Evolutionary conservation across 2,113 vertebrate genomes (phyloP).

Genomic region (human): DNA sequence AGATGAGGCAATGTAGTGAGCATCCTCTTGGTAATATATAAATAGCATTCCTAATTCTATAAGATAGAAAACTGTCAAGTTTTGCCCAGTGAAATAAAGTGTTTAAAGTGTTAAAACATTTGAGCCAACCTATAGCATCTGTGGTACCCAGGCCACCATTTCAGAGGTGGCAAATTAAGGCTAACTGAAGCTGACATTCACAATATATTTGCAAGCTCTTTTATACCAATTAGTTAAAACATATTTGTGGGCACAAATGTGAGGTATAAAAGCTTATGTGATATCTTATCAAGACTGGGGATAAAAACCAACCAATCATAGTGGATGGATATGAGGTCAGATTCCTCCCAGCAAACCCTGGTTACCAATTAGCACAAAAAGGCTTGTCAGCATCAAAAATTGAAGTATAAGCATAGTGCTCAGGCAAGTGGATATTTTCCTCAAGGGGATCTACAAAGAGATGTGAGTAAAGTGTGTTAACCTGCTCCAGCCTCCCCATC

Average conservation of each 20-base stretch:
- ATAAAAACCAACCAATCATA: background rate
- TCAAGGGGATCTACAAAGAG: background rate
- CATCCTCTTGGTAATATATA: background rate
- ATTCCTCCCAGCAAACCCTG: background rate
- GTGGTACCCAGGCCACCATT: background rate
- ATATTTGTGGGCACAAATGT: background rate
- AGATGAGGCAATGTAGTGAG: background rate
- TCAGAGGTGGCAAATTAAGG: background rate
- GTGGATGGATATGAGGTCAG: background rate
- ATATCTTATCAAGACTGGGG: background rate
- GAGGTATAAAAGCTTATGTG: background rate
- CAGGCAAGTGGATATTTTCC: background rate
- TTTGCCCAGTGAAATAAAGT: background rate
- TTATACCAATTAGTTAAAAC: background rate
- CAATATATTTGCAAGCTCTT: background rate
- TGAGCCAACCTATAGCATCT: background rate
- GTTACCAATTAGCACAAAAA: background rate
- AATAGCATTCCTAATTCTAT: background rate
- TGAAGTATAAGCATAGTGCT: background rate
- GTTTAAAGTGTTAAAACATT: background rate
- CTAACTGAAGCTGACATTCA: background rate
- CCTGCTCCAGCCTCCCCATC: background rate
- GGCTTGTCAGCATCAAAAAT: background rate
- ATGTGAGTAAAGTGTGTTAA: background rate
- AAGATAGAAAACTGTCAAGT: background rate